These are phyloP conservation scores for Drosophila kambysellisi DNA, from an alignment of 2,888 invertebrate genomes.

Conservation along the genomic window DNA sequence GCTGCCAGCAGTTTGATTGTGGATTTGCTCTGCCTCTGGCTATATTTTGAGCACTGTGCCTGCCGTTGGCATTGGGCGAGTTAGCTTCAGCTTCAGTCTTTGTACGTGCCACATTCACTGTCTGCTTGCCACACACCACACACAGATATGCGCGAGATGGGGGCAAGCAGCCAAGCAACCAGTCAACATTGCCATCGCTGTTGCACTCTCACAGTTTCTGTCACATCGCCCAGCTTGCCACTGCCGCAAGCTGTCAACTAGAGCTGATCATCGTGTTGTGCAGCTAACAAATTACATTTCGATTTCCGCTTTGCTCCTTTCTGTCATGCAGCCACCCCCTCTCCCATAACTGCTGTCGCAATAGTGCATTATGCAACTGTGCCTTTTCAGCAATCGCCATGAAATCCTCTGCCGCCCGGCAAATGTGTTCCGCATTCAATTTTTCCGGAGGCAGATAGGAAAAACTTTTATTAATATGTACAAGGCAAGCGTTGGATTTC, in stretches of 20 bases:
- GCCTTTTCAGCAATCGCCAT: slow-evolving; percentile 40
- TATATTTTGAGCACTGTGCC: slow-evolving; percentile 7
- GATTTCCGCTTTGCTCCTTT: slow-evolving; percentile 63
- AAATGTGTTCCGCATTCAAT: slow-evolving; percentile 44
- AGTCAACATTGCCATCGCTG: slow-evolving; percentile 51
- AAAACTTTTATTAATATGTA: slow-evolving; percentile 52
- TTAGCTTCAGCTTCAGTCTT: slow-evolving; percentile 33
- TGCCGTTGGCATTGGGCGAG: slow-evolving; percentile 12
- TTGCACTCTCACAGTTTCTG: slow-evolving; percentile 40
- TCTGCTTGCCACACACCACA: slow-evolving; percentile 25
- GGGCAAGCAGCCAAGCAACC: slow-evolving; percentile 2
- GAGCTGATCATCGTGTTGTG: slow-evolving; percentile 55
- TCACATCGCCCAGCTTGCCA: slow-evolving; percentile 45
- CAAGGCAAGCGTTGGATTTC: slow-evolving; percentile 25
- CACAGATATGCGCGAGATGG: background rate
- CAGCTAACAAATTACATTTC: slow-evolving; percentile 74
- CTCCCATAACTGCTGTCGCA: slow-evolving; percentile 2
- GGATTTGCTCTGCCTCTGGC: slow-evolving; percentile 27
- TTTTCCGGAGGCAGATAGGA: slow-evolving; percentile 23
- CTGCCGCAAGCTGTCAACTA: slow-evolving; percentile 70
- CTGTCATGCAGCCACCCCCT: background rate
- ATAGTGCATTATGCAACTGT: slow-evolving; percentile 61
- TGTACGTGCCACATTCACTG: slow-evolving; percentile 54
- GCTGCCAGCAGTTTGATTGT: slow-evolving; percentile 16
- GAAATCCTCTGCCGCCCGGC: slow-evolving; percentile 37